Base-by-base conservation (phyloP, 2,797 vertebrate species). In the Trachops cirrhosus region DNA sequence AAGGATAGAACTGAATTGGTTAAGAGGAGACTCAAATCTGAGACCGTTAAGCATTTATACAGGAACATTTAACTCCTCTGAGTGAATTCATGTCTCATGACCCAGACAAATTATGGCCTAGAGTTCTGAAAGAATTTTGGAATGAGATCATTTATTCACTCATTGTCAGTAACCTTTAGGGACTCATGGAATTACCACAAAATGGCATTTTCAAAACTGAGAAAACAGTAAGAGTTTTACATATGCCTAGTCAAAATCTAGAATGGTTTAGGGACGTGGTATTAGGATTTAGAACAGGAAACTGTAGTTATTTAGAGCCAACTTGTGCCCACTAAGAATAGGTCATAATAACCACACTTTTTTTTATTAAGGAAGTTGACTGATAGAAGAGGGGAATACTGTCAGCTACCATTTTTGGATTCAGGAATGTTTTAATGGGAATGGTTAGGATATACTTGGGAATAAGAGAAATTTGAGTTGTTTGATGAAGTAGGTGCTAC, bases 51-150 rank as follows among this genome's bases (percentile, higher is more conserved):
- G 8, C 46, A 59, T 86, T 92, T 89, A 78, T 82, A 46, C 48
- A 75, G 82, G 64, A 90, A 3, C 67, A 90, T 78, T 95, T 94
- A 94, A 75, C 94, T 83, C n/a, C 44, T 77, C 14, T 95, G 84
- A 94, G 71, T 86, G 74, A 85, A 59, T 86, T 92, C 41, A 48
- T 57, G 44, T 80, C 78, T 93, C 67, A 22, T 68, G 67, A 62
- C 44, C 46, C 48, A 87, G 75, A 86, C 39, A 79, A 78, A 85
- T 90, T 92, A 89, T 7, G 71, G 54, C 15, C 9, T 44, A 77
- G 44, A 77, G 24, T 96, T 97, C 10, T 48, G 57, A 77, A 75
- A 92, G 48, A 93, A 64, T 93, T 82, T 91, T 74, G 82, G 50
- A 29, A 57, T 95, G 78, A 88, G 39, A 86, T 82, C 39, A 82